These are phyloP conservation scores for Homarus gammarus DNA, from an alignment of 2,888 invertebrate species.

Conservation along the genomic window DNA sequence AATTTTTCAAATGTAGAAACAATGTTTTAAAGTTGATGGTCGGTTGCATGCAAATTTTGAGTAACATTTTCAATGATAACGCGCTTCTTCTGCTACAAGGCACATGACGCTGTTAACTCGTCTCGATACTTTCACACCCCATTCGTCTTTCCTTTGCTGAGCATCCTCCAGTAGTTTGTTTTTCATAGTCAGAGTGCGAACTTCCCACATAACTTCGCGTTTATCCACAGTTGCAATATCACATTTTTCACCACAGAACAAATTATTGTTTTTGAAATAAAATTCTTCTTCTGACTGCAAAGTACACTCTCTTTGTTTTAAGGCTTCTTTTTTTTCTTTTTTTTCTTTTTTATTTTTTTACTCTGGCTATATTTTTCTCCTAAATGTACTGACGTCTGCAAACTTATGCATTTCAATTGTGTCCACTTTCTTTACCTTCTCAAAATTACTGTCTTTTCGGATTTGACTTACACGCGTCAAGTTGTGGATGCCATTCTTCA, in stretches of 20 bases:
- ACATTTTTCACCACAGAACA: slow-evolving; percentile 2
- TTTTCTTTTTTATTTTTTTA: neutral
- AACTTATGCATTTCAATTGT: slow-evolving; percentile 8
- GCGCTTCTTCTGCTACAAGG: slow-evolving; percentile 36
- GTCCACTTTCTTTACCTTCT: slow-evolving; percentile 5
- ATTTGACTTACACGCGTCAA: slow-evolving; percentile 46
- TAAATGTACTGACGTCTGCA: slow-evolving; percentile 23
- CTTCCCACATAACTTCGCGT: slow-evolving; percentile 29
- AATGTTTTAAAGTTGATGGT: slow-evolving; percentile 77
- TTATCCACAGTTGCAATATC: slow-evolving; percentile 1
- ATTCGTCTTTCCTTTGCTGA: slow-evolving; percentile 19
- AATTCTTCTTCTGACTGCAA: slow-evolving; percentile 20
- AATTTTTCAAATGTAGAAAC: too few relatives aligned
- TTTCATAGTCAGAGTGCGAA: slow-evolving; percentile 25
- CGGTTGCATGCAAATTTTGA: slow-evolving; percentile 77
- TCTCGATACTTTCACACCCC: slow-evolving; percentile 29
- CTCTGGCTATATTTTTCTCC: slow-evolving; percentile 23
- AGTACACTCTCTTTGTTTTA: too few relatives aligned
- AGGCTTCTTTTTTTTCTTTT: too few relatives aligned
- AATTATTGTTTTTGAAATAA: slow-evolving; percentile 8
- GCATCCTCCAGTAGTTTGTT: slow-evolving; percentile 25
- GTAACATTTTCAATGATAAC: slow-evolving; percentile 77
- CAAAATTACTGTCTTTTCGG: slow-evolving; percentile 38
- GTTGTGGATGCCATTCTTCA: slow-evolving; percentile 27
- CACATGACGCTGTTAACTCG: slow-evolving; percentile 14